A percentile compares a stretch with the other conserved stretches of the same genome.
These are phyloP conservation scores for Schrankia costaestrigalis DNA, from an alignment of 2,888 invertebrate genomes.

Conservation along the genomic window DNA sequence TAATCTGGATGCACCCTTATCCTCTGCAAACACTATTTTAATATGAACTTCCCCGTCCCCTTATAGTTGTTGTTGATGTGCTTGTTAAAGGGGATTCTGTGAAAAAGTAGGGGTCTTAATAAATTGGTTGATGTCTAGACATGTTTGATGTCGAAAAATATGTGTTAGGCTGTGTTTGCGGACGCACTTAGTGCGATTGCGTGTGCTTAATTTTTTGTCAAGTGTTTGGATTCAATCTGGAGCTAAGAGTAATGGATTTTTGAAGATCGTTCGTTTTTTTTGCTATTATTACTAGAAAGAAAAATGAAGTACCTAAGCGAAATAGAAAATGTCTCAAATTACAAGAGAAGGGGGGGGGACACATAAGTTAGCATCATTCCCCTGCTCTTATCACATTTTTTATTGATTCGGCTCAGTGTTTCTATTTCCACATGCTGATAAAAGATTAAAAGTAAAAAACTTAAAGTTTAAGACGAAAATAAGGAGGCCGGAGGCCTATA, in stretches of 20 bases:
- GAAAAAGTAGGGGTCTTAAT: constrained; percentile 27
- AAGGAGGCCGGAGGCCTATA: no score
- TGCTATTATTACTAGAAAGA: no score
- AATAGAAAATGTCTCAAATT: no score
- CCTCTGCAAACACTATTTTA: constrained; percentile 38
- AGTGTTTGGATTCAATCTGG: constrained; percentile 29
- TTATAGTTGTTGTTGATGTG: not conserved
- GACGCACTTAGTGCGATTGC: constrained; percentile 61
- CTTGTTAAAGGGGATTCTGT: constrained; percentile 1
- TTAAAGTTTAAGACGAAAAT: no score
- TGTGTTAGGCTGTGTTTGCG: constrained; percentile 66
- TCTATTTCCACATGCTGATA: no score
- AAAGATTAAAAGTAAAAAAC: no score
- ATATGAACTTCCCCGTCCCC: constrained; percentile 30
- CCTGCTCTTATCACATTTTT: no score
- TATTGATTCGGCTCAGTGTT: no score
- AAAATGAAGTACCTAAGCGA: no score
- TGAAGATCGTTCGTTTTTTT: no score
- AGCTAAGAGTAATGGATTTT: constrained; percentile 2
- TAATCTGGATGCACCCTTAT: constrained; percentile 77
- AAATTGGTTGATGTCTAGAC: constrained; percentile 51
- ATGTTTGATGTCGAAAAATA: constrained; percentile 70
- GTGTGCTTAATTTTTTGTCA: constrained; percentile 51
- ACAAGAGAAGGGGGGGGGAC: no score
- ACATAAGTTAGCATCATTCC: no score